A percentile compares a stretch with the other conserved stretches of the same genome.
These are phyloP conservation scores for Manduca sexta DNA, from an alignment of 1,140 invertebrate species.

Conservation along the genomic window DNA sequence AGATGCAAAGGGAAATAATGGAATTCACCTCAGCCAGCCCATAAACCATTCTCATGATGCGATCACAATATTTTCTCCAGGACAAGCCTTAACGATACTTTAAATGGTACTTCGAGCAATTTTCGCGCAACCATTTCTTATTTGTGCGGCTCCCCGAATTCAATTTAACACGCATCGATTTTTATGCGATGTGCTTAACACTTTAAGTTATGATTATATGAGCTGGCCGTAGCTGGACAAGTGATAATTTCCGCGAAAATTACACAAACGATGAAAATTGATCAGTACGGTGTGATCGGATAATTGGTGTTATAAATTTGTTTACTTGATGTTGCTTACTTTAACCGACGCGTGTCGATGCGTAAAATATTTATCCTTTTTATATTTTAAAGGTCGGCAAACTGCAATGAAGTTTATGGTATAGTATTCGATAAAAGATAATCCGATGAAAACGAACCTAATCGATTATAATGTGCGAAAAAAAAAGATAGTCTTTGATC, in stretches of 20 bases:
- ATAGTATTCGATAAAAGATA: too few species aligned
- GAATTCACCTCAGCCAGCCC: constrained; percentile 37
- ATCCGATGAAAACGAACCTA: too few species aligned
- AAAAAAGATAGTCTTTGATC: too few species aligned
- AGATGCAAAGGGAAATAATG: constrained; percentile 26
- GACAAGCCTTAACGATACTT: constrained; percentile 64
- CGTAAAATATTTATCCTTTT: too few species aligned
- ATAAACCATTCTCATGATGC: constrained; percentile 34
- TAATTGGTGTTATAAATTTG: constrained; percentile 35
- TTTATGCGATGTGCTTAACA: constrained; percentile 46
- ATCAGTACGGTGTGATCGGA: constrained; percentile 28
- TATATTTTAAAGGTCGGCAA: too few species aligned
- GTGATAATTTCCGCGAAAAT: constrained; percentile 42
- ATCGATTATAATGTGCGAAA: too few species aligned
- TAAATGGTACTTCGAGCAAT: constrained; percentile 57
- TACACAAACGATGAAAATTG: constrained; percentile 38
- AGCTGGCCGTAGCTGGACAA: constrained; percentile 35
- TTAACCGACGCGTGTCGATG: too few species aligned
- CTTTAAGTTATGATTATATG: constrained; percentile 62
- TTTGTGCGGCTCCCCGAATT: constrained; percentile 55
- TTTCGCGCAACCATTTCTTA: constrained; percentile 61
- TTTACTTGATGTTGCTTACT: not conserved
- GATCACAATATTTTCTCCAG: constrained; percentile 60
- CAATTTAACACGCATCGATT: constrained; percentile 64
- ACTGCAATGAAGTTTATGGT: too few species aligned